phyloP scores from a whole-genome alignment of 2,113 vertebrate genomes.

The Apistogramma diplotaenia region DNA sequence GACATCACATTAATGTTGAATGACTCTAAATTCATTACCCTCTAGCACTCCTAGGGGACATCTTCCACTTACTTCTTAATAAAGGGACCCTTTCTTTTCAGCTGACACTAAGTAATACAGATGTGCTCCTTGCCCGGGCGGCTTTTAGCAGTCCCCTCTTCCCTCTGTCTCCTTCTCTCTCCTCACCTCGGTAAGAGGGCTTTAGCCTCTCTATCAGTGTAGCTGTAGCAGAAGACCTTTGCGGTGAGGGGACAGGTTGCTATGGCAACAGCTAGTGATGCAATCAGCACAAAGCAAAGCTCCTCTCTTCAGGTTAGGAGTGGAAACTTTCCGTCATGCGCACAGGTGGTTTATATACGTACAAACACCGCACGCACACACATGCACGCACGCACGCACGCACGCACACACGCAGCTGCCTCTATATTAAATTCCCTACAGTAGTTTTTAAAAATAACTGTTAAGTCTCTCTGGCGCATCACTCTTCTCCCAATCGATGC shows the following conservation, averaged over 20 bases:
- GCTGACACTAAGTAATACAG: slow-evolving; percentile 68
- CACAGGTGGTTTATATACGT: slow-evolving; percentile 39
- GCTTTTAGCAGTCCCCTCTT: slow-evolving; percentile 42
- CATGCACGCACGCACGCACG: background rate
- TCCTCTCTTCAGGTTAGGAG: slow-evolving; percentile 40
- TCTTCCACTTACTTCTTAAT: slow-evolving; percentile 63
- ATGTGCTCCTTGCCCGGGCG: slow-evolving; percentile 42
- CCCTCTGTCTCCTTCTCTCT: slow-evolving; percentile 17
- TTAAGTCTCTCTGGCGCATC: background rate
- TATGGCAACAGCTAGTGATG: slow-evolving; percentile 70
- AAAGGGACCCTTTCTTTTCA: slow-evolving; percentile 60
- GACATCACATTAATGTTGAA: slow-evolving; percentile 60
- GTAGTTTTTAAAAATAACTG: background rate
- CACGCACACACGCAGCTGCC: background rate
- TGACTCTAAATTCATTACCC: slow-evolving; percentile 65
- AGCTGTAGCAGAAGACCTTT: slow-evolving; percentile 43
- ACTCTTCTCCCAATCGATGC: background rate
- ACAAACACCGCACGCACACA: background rate
- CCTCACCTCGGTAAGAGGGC: slow-evolving; percentile 42
- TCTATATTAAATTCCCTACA: background rate
- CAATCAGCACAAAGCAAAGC: slow-evolving; percentile 38
- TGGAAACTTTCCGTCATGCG: slow-evolving; percentile 50
- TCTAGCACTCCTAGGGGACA: slow-evolving; percentile 59
- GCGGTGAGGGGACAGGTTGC: slow-evolving; percentile 63
- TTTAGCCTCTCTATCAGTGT: slow-evolving; percentile 55